A percentile compares a stretch with the other conserved stretches of the same genome.
phyloP scores from a whole-genome alignment of 2,888 invertebrate species.

The Orchesella flavescens region DNA sequence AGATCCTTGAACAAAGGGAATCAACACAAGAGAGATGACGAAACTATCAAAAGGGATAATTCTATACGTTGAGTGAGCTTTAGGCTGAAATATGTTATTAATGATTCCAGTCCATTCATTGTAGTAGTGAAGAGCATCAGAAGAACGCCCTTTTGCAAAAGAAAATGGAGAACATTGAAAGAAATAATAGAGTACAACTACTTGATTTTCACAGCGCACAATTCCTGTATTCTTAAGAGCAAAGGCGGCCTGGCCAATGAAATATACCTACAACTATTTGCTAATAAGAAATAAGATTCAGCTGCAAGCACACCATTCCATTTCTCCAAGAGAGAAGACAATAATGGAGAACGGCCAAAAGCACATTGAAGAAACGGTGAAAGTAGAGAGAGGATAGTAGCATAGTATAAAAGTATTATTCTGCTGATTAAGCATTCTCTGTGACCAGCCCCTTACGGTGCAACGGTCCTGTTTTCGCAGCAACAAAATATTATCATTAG shows the following conservation, averaged over 20 bases:
- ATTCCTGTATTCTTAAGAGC: conserved; percentile 8
- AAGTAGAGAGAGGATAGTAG: conserved; percentile 8
- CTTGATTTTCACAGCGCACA: conserved; percentile 40
- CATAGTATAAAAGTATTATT: conserved; percentile 39
- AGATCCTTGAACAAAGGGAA: conserved; percentile 33
- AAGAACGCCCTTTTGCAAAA: conserved; percentile 40
- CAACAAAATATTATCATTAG: not conserved
- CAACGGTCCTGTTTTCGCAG: conserved; percentile 2
- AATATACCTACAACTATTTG: conserved; percentile 3
- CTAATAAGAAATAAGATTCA: conserved; percentile 37
- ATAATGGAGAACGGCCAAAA: conserved; percentile 57
- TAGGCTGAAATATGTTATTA: conserved; percentile 59
- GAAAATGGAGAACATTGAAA: conserved; percentile 32
- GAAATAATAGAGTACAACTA: conserved; percentile 33
- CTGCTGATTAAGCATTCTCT: conserved; percentile 52
- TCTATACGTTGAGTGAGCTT: conserved; percentile 34
- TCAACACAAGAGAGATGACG: conserved; percentile 21
- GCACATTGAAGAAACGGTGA: conserved; percentile 24
- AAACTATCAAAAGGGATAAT: conserved; percentile 39
- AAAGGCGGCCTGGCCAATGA: not conserved
- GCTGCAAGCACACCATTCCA: conserved; percentile 29
- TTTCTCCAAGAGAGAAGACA: conserved; percentile 23
- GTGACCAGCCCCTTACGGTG: conserved; percentile 30
- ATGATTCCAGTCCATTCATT: conserved; percentile 55
- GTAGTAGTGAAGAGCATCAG: conserved; percentile 21